Percentiles rank a stretch among this genome's conserved stretches.
Conservation (phyloP, 2,888 invertebrate genomes). For the Anthophora plumipes region DNA sequence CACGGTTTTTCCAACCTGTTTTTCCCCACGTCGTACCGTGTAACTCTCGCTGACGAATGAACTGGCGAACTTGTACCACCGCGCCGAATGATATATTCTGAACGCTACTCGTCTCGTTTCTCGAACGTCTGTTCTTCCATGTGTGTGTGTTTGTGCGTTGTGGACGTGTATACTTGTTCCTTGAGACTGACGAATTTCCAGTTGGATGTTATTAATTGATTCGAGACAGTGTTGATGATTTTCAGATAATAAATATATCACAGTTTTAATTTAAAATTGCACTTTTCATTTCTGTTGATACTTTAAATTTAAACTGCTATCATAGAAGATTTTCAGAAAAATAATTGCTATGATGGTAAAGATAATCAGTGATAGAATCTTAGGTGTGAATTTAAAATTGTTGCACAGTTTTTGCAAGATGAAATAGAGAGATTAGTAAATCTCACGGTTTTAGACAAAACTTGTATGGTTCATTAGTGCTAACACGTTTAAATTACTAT, state of each 20-base stretch:
- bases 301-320: too few species aligned
- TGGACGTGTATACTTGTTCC: not conserved
- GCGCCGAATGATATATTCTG: conserved; percentile 42
- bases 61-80: conserved; percentile 29
- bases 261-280: too few species aligned
- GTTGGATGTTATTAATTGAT: not conserved
- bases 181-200: conserved; percentile 1
- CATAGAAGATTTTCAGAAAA: too few species aligned
- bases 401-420: too few species aligned
- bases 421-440: too few species aligned
- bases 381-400: too few species aligned
- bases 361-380: too few species aligned
- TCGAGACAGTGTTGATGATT: not conserved
- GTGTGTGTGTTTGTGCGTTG: not conserved
- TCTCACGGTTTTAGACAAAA: too few species aligned
- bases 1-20: conserved; percentile 13
- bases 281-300: not conserved
- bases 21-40: conserved; percentile 4
- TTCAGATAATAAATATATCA: not conserved
- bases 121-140: too few species aligned
- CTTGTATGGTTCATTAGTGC: too few species aligned
- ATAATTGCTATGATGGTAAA: too few species aligned
- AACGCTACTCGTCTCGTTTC: conserved; percentile 30
- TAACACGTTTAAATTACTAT: too few species aligned
- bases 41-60: conserved; percentile 54